Conservation (phyloP, 2,888 invertebrate species). For the Thera britannica region DNA sequence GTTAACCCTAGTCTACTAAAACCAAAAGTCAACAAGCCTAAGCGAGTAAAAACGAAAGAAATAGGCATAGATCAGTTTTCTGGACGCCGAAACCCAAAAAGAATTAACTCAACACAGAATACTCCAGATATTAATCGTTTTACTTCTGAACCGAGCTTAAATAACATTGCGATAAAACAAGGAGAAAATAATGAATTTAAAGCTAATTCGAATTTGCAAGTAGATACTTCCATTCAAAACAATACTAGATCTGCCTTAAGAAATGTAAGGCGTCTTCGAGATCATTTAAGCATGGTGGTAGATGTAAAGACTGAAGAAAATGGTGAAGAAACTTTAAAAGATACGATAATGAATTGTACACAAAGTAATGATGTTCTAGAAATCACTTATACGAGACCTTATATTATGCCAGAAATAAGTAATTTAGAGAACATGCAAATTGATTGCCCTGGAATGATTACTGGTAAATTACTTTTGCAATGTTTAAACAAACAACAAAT, state of each 20-base stretch:
- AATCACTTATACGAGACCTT: background rate
- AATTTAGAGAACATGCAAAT: background rate
- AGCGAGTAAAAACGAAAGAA: slow-evolving; percentile 14
- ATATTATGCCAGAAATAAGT: background rate
- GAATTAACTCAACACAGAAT: background rate
- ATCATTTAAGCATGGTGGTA: background rate
- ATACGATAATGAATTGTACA: background rate
- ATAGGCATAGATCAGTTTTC: slow-evolving; percentile 2
- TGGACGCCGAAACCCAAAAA: slow-evolving; percentile 1
- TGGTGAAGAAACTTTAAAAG: background rate
- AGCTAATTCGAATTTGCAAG: background rate
- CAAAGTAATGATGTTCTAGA: background rate
- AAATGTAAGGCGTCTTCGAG: background rate
- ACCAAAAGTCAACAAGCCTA: background rate
- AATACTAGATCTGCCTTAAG: background rate
- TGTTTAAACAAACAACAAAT: too few relatives aligned
- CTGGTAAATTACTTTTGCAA: background rate
- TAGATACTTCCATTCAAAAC: background rate
- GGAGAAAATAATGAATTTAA: background rate
- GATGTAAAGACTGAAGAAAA: background rate
- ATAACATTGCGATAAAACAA: background rate
- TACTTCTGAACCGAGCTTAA: background rate
- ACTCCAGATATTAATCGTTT: background rate
- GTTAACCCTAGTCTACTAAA: slow-evolving; percentile 1
- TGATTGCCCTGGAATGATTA: background rate